Percentiles rank a stretch among this genome's conserved stretches.
Conservation (phyloP, 2,888 invertebrate species). For the Drosophila subsilvestris region DNA sequence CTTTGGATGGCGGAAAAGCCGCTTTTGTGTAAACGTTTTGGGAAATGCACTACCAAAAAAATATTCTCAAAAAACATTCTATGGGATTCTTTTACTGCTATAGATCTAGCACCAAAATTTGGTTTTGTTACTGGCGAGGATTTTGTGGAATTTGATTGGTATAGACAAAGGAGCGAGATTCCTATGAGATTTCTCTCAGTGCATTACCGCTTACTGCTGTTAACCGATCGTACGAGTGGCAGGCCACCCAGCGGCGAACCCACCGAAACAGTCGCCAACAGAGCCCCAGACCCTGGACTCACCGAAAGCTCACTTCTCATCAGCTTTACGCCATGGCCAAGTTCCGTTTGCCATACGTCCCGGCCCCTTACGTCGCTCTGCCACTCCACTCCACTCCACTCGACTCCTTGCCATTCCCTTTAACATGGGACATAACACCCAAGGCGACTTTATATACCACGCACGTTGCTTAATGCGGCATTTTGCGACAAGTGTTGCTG, state of each 20-base stretch:
- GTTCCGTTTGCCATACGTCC: conserved; percentile 30
- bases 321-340: conserved; percentile 37
- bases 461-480: conserved; percentile 75
- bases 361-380: not conserved
- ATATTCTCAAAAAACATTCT: not conserved
- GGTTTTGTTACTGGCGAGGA: not conserved
- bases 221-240: conserved; percentile 36
- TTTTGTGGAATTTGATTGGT: not conserved
- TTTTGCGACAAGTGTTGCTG: conserved; percentile 77
- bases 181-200: conserved; percentile 3
- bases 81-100: not conserved
- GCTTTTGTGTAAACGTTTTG: conserved; percentile 45
- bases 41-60: conserved; percentile 48
- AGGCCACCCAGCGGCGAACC: conserved; percentile 21
- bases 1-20: conserved; percentile 52
- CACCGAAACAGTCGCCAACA: conserved; percentile 21
- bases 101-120: not conserved
- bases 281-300: conserved; percentile 12
- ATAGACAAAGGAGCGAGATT: no score
- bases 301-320: conserved; percentile 26
- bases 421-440: conserved; percentile 39
- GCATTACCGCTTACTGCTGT: conserved; percentile 8
- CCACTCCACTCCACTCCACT: not conserved
- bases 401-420: not conserved
- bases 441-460: conserved; percentile 68